A percentile compares a stretch with the other conserved stretches of the same genome.
Evolutionary conservation across 2,888 invertebrate species (phyloP).

Genomic region (Flabesymbios commensalis): DNA sequence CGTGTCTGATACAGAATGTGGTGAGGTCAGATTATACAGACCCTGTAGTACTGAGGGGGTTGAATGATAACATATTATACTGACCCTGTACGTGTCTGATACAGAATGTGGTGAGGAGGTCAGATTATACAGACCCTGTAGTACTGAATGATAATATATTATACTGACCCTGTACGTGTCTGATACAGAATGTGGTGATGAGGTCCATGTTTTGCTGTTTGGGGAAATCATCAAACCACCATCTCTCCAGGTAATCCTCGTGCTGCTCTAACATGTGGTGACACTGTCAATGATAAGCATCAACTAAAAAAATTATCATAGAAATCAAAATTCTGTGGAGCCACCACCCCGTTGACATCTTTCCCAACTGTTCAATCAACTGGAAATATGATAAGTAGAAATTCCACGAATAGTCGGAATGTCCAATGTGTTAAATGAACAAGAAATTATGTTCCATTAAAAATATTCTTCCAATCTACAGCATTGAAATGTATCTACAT

Average conservation of each 20-base stretch:
- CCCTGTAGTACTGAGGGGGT: background rate
- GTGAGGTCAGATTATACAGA: background rate
- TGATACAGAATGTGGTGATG: conserved; percentile 75
- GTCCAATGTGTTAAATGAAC: too few relatives aligned
- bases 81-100: conserved; percentile 7
- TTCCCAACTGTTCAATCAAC: too few relatives aligned
- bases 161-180: background rate
- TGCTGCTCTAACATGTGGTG: conserved; percentile 81
- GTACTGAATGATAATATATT: background rate
- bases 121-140: background rate
- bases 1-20: background rate
- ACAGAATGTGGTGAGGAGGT: conserved; percentile 9
- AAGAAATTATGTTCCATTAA: too few relatives aligned
- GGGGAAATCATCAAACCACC: conserved; percentile 77
- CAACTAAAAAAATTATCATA: too few relatives aligned
- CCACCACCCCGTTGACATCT: background rate
- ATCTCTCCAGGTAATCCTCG: conserved; percentile 81
- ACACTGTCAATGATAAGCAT: conserved; percentile 73
- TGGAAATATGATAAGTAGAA: too few relatives aligned
- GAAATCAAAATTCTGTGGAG: conserved; percentile 1
- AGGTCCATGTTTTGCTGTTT: conserved; percentile 68
- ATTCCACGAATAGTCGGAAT: too few relatives aligned
- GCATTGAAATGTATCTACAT: too few relatives aligned
- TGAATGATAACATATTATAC: background rate
- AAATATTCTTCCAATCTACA: too few relatives aligned